Evolutionary conservation across 2,888 invertebrate genomes (phyloP).

Genomic region (Drosophila infuscata): DNA sequence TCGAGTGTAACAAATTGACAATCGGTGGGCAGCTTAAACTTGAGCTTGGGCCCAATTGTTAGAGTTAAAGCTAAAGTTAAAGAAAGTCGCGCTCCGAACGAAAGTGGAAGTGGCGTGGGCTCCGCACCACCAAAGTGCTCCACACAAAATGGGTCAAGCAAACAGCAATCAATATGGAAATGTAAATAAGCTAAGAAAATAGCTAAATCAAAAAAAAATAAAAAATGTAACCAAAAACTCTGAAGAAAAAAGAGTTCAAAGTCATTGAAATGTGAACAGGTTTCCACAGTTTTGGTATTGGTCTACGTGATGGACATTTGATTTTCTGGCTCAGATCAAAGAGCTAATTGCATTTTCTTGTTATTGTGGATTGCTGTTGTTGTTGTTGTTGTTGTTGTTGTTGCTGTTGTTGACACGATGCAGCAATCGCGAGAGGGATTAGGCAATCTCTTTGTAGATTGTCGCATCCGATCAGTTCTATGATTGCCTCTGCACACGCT

Average conservation of each 20-base stretch:
- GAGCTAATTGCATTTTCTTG: conserved; percentile 68
- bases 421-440: conserved; percentile 39
- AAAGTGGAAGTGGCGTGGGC: conserved; percentile 79
- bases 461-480: conserved; percentile 26
- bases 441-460: conserved; percentile 30
- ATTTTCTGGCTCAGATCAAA: conserved; percentile 44
- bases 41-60: conserved; percentile 26
- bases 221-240: conserved; percentile 7
- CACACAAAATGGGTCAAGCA: conserved; percentile 69
- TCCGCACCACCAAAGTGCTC: conserved; percentile 29
- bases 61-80: conserved; percentile 29
- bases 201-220: conserved; percentile 28
- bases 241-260: conserved; percentile 67
- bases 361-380: conserved; percentile 34
- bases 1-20: neutral
- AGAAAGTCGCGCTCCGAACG: conserved; percentile 68
- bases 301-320: conserved; percentile 71
- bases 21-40: conserved; percentile 19
- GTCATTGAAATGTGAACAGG: conserved; percentile 78
- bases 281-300: conserved; percentile 42
- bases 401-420: conserved; percentile 28
- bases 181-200: conserved; percentile 24
- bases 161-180: conserved; percentile 73
- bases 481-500: conserved; percentile 56
- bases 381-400: conserved; percentile 39